These are phyloP conservation scores for Prenolepis imparis DNA, from an alignment of 2,888 invertebrate species.

Conservation along the genomic window DNA sequence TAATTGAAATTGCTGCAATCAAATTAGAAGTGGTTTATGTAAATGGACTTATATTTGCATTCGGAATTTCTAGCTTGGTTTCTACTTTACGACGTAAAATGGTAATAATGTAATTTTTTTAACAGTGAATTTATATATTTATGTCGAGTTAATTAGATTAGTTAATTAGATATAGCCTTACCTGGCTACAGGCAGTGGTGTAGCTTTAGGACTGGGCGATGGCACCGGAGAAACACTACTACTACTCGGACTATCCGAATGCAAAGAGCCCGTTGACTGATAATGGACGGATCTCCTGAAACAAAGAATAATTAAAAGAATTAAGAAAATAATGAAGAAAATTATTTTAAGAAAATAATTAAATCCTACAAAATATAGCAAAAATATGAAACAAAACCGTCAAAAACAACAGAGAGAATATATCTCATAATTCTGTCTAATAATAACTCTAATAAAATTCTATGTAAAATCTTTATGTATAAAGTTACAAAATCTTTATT, in stretches of 20 bases:
- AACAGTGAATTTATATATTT: not conserved
- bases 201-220: slow-evolving; percentile 91
- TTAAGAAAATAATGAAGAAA: no score
- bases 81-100: not conserved
- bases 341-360: not conserved
- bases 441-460: not conserved
- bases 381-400: not conserved
- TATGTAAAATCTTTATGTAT: not conserved
- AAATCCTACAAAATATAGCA: not conserved
- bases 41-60: not conserved
- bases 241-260: slow-evolving; percentile 94
- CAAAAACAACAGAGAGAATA: not conserved
- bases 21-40: not conserved
- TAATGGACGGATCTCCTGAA: slow-evolving; percentile 92
- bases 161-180: slow-evolving; percentile 57
- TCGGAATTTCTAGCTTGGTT: not conserved
- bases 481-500: not conserved
- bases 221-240: slow-evolving; percentile 95
- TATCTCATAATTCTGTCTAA: not conserved
- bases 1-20: not conserved
- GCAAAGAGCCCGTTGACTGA: slow-evolving; percentile 93
- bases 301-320: slow-evolving; percentile 63
- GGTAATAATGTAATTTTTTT: not conserved
- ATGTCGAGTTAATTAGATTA: not conserved
- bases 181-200: slow-evolving; percentile 88